phyloP scores from a whole-genome alignment of 2,113 vertebrate genomes.

The Eptatretus burgeri region DNA sequence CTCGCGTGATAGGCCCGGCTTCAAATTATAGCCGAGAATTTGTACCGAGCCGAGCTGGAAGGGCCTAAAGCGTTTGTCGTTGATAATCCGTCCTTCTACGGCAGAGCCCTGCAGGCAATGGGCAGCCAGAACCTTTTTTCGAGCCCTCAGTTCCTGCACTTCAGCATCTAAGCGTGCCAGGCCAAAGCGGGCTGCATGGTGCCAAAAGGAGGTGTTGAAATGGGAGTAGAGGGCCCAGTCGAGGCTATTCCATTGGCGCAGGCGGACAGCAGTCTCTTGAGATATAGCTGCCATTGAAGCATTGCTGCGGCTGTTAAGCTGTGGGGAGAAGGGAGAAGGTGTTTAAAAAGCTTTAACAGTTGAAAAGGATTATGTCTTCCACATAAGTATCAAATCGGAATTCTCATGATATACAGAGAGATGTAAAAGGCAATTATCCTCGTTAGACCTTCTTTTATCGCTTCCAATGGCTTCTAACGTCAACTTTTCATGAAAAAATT shows the following conservation, averaged over 20 bases:
- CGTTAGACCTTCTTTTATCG: no score
- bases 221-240: conserved; percentile 51
- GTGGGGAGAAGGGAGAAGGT: no score
- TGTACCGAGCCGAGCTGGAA: conserved; percentile 30
- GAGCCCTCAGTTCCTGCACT: conserved; percentile 17
- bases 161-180: conserved; percentile 19
- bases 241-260: conserved; percentile 28
- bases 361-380: no score
- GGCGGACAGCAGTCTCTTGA: conserved; percentile 17
- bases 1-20: conserved; percentile 13
- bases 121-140: conserved; percentile 18
- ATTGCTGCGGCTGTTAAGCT: no score
- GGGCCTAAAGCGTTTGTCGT: conserved; percentile 21
- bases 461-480: no score
- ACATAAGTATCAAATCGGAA: no score
- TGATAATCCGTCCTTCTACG: conserved; percentile 15
- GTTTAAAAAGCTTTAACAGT: no score
- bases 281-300: not conserved
- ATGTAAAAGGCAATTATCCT: no score
- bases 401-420: no score
- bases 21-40: conserved; percentile 47
- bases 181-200: conserved; percentile 20
- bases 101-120: conserved; percentile 21
- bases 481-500: no score
- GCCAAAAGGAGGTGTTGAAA: conserved; percentile 48